phyloP scores from a whole-genome alignment of 2,113 vertebrate species.

The Arothron firmamentum region DNA sequence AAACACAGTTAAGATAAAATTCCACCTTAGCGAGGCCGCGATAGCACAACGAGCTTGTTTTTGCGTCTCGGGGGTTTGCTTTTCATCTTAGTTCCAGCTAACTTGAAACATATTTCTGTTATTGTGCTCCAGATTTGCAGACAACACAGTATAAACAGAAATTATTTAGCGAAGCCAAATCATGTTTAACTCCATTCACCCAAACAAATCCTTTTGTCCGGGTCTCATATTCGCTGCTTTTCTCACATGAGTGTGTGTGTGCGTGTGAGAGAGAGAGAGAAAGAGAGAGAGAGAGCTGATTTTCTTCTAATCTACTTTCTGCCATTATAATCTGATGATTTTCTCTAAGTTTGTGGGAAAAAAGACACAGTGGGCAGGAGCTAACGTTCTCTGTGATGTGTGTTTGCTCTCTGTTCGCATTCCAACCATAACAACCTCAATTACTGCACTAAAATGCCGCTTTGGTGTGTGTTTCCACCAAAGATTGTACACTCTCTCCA shows the following conservation, averaged over 20 bases:
- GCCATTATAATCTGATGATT: slow-evolving; percentile 49
- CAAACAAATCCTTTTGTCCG: neutral
- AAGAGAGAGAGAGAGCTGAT: neutral
- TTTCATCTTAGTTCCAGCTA: neutral
- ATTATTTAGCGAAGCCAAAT: neutral
- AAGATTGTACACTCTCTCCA: slow-evolving; percentile 41
- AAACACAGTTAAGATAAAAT: too few species aligned
- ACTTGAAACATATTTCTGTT: neutral
- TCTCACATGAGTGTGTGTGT: neutral
- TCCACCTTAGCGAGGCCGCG: too few species aligned
- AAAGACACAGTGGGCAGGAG: slow-evolving; percentile 35
- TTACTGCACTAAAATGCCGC: slow-evolving; percentile 56
- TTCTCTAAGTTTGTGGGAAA: slow-evolving; percentile 32
- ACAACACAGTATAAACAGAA: neutral
- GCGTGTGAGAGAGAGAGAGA: neutral
- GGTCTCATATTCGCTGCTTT: neutral
- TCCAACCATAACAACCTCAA: slow-evolving; percentile 69
- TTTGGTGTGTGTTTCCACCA: slow-evolving; percentile 59
- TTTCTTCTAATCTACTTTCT: slow-evolving; percentile 46
- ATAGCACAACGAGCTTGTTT: too few species aligned
- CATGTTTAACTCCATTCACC: neutral
- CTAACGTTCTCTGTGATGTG: slow-evolving; percentile 63
- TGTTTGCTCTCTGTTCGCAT: slow-evolving; percentile 58
- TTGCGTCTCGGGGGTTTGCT: neutral
- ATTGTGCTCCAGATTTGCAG: neutral